Evolutionary conservation across 1,140 invertebrate genomes (phyloP), one percentile per base, ranked within the genome.

Genomic region (Theocolax elegans): DNA sequence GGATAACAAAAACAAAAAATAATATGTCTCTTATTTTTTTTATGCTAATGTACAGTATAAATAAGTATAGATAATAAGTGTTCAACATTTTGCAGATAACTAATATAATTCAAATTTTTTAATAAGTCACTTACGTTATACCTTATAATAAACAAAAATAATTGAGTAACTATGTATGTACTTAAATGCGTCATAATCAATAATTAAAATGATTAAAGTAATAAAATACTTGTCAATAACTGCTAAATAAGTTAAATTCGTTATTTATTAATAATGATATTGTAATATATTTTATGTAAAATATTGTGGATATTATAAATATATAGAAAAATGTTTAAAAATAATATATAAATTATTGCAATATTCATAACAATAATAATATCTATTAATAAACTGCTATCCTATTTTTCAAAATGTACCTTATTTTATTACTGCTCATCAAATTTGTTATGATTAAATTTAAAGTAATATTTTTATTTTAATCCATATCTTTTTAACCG

Each of bases 271-370:
- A 78, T 76, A 74, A 75, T 75, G 75, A 78, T 72, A 76, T 74
- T 80, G 78, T 80, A 80, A 80, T 76, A 81, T 81, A 81, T 80
- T 78, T 81, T 80, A 79, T 81, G 80, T 81, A 81, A 80, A 79
- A 78, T 81, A 81, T 80, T 81, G 79, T 79, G 75, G 74, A 80
- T 79, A 81, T 74, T 73, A 79, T 74, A 76, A 79, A 78, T 72
- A 76, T 62, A 79, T 72, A 78, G 48, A 64, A 74, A 71, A 68
- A 68, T 68, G 69, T 72, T 74, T 12, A 65, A 74, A 72, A 67
- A 59, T 60, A n/a, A n/a, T n/a, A n/a, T n/a, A n/a, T n/a, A n/a
- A n/a, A n/a, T n/a, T n/a, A n/a, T n/a, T n/a, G n/a, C n/a, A n/a
- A n/a, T n/a, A n/a, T n/a, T n/a, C n/a, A n/a, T n/a, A n/a, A n/a